A percentile compares a stretch with the other conserved stretches of the same genome.
These are phyloP conservation scores for Eupeodes latifasciatus DNA, from an alignment of 2,888 invertebrate species.

Conservation along the genomic window DNA sequence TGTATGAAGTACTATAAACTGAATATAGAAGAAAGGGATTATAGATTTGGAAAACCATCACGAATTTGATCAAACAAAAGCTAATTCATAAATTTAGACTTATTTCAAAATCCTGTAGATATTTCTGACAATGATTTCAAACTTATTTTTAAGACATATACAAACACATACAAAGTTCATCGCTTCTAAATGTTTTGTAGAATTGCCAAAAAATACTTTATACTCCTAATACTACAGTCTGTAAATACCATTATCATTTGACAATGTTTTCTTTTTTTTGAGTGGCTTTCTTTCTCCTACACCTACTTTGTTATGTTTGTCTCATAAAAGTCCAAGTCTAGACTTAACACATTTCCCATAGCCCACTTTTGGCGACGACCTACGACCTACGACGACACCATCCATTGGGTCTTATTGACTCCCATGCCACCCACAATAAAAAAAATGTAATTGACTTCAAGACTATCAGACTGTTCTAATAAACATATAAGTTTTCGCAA, in stretches of 20 bases:
- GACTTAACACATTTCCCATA: conserved; percentile 35
- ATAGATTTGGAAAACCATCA: too few relatives aligned
- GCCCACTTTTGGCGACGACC: conserved; percentile 23
- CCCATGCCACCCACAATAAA: conserved; percentile 41
- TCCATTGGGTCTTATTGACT: conserved; percentile 39
- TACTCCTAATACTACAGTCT: background rate
- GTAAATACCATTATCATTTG: background rate
- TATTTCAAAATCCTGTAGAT: too few relatives aligned
- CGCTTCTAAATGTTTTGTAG: too few relatives aligned
- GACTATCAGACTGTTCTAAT: conserved; percentile 4
- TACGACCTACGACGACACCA: conserved; percentile 2
- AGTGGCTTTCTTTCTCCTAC: background rate
- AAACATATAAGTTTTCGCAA: conserved; percentile 17
- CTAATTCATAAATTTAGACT: too few relatives aligned
- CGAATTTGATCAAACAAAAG: too few relatives aligned
- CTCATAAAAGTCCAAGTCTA: background rate
- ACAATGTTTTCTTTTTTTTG: background rate
- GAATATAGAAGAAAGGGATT: too few relatives aligned
- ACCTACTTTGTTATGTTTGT: background rate
- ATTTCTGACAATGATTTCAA: too few relatives aligned
- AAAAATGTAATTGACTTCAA: conserved; percentile 52
- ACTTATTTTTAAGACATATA: too few relatives aligned
- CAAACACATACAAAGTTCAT: too few relatives aligned
- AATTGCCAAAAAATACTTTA: too few relatives aligned
- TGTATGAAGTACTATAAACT: too few relatives aligned